phyloP scores from a whole-genome alignment of 1,140 invertebrate species.

The Drosophila lacteicornis region DNA sequence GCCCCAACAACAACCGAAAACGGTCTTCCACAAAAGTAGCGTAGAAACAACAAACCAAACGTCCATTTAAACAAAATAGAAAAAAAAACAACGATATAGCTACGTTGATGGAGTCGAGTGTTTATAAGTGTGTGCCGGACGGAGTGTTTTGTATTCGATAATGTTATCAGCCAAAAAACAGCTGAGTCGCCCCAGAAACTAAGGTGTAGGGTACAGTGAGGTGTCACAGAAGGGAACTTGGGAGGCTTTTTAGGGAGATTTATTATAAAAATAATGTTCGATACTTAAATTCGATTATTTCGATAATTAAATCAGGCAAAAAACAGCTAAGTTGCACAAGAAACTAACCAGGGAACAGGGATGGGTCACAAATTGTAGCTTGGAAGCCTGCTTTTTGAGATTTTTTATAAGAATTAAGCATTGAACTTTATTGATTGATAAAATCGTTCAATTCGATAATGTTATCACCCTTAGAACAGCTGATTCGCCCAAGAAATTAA shows the following conservation, averaged over 20 bases:
- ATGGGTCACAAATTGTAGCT: neutral
- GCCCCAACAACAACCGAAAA: conserved; percentile 37
- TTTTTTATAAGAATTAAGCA: no score
- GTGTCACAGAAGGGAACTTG: neutral
- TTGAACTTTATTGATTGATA: no score
- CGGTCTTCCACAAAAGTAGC: conserved; percentile 60
- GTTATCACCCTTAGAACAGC: no score
- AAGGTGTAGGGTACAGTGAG: conserved; percentile 8
- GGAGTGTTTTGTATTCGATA: conserved; percentile 56
- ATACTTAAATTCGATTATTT: no score
- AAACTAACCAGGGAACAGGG: neutral
- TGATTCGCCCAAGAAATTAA: no score
- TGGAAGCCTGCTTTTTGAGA: no score
- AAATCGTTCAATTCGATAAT: no score
- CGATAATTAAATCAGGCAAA: neutral
- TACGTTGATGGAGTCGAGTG: conserved; percentile 46
- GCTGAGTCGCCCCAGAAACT: conserved; percentile 26
- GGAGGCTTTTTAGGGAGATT: neutral
- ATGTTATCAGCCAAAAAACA: conserved; percentile 56
- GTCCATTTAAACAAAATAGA: conserved; percentile 68
- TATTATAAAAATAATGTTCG: no score
- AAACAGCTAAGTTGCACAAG: no score
- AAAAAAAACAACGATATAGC: conserved; percentile 20
- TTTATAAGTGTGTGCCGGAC: conserved; percentile 27
- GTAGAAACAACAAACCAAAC: conserved; percentile 62